phyloP scores from a whole-genome alignment of 2,797 vertebrate genomes.

The Peromyscus aztecus region DNA sequence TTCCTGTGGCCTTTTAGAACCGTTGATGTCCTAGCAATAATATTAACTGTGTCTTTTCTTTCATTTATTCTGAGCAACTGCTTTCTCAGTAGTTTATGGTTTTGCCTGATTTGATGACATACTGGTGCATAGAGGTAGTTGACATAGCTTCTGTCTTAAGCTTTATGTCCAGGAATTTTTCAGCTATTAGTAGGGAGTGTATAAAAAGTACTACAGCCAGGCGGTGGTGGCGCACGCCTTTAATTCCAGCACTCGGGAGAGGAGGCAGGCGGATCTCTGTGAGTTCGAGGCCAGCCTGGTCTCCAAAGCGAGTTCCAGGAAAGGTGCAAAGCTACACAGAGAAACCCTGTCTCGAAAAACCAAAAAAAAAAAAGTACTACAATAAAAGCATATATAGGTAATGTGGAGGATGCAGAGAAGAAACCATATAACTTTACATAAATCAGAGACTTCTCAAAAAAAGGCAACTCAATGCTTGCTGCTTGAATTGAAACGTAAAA shows the following conservation, averaged over 20 bases:
- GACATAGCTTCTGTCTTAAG: constrained; percentile 51
- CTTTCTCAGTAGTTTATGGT: constrained; percentile 46
- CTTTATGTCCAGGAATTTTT: constrained; percentile 24
- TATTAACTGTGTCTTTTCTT: constrained; percentile 40
- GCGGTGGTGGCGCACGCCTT: too few species aligned
- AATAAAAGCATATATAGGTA: constrained; percentile 31
- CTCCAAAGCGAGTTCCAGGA: too few species aligned
- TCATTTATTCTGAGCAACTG: constrained; percentile 68
- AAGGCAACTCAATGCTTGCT: background rate
- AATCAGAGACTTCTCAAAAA: constrained; percentile 20
- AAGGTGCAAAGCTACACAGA: too few species aligned
- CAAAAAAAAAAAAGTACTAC: constrained; percentile 46
- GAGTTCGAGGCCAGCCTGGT: too few species aligned
- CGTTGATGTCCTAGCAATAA: constrained; percentile 54
- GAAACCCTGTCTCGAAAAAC: too few species aligned
- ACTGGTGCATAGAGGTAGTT: background rate
- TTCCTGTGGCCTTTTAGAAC: constrained; percentile 37
- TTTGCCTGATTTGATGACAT: constrained; percentile 30
- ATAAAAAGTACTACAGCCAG: constrained; percentile 37
- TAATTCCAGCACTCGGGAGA: too few species aligned
- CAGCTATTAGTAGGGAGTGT: constrained; percentile 11
- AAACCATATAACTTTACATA: constrained; percentile 14
- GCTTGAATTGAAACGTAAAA: constrained; percentile 62
- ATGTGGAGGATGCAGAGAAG: constrained; percentile 6
- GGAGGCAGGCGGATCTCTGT: too few species aligned